These are phyloP conservation scores for Synergus umbraculus DNA, from an alignment of 2,888 invertebrate genomes.

Conservation along the genomic window DNA sequence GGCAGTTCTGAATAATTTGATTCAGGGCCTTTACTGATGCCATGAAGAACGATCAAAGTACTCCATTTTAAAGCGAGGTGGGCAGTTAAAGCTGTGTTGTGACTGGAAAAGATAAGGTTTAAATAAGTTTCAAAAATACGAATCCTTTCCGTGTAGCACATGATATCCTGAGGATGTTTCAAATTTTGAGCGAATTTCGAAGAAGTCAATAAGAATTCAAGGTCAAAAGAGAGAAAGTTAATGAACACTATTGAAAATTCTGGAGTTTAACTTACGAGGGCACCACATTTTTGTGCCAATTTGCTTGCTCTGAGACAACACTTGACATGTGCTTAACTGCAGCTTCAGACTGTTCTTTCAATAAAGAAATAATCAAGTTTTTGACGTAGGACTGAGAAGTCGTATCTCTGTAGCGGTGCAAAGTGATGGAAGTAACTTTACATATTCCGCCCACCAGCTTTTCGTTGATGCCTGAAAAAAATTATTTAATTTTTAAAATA, in stretches of 20 bases:
- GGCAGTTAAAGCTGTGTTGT: conserved; percentile 82
- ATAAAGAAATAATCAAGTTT: conserved; percentile 83
- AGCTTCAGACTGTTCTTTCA: conserved; percentile 84
- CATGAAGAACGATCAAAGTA: conserved; percentile 84
- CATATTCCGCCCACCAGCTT: conserved; percentile 88
- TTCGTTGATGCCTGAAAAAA: conserved; percentile 85
- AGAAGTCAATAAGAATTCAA: no score
- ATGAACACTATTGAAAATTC: conserved; percentile 4
- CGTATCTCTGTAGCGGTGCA: conserved; percentile 89
- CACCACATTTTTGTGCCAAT: conserved; percentile 81
- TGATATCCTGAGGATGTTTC: no score
- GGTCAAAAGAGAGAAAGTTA: background rate
- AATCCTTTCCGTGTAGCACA: background rate
- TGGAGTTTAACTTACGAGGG: conserved; percentile 82
- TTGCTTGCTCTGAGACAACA: conserved; percentile 82
- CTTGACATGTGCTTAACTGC: conserved; percentile 84
- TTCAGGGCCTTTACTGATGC: conserved; percentile 78
- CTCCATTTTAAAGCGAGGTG: conserved; percentile 79
- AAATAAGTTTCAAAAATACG: background rate
- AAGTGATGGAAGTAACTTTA: conserved; percentile 85
- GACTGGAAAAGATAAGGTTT: conserved; percentile 75
- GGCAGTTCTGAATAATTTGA: conserved; percentile 80
- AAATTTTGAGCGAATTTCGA: no score
- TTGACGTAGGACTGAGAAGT: conserved; percentile 87
- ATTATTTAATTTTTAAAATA: background rate